These are phyloP conservation scores for Intellagama lesueurii DNA, from an alignment of 2,797 vertebrate genomes.

Conservation along the genomic window DNA sequence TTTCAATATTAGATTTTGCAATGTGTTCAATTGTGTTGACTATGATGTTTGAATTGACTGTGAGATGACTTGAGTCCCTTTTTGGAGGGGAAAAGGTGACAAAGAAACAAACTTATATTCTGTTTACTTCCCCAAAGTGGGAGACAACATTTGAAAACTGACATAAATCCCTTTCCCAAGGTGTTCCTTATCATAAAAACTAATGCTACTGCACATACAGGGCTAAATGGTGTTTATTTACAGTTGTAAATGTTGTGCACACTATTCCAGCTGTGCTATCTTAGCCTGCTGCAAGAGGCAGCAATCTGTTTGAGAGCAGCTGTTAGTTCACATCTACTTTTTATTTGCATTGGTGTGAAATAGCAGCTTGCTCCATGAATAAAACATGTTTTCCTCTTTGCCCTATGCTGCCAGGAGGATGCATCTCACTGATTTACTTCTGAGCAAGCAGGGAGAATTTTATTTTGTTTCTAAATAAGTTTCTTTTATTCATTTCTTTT, in stretches of 20 bases:
- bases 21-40: too few relatives aligned
- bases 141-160: background rate
- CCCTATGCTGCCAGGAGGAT: conserved; percentile 48
- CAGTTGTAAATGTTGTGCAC: conserved; percentile 61
- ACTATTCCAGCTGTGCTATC: conserved; percentile 76
- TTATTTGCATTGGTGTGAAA: conserved; percentile 74
- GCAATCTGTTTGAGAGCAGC: conserved; percentile 75
- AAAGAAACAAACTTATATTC: background rate
- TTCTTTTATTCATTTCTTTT: conserved; percentile 39
- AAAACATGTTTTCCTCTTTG: conserved; percentile 68
- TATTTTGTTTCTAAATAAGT: conserved; percentile 48
- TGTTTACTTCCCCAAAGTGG: background rate
- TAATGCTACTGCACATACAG: conserved; percentile 33
- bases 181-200: conserved; percentile 29
- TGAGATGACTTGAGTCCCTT: too few relatives aligned
- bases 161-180: background rate
- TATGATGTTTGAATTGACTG: too few relatives aligned
- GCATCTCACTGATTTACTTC: conserved; percentile 54
- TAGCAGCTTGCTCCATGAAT: conserved; percentile 74
- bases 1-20: too few relatives aligned
- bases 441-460: conserved; percentile 17
- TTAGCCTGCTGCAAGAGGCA: conserved; percentile 50
- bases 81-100: too few relatives aligned
- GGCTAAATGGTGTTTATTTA: conserved; percentile 72
- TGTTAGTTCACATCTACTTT: conserved; percentile 71